A percentile compares a stretch with the other conserved stretches of the same genome.
Conservation (phyloP, 2,113 vertebrate genomes). For the Chrysemys picta region DNA sequence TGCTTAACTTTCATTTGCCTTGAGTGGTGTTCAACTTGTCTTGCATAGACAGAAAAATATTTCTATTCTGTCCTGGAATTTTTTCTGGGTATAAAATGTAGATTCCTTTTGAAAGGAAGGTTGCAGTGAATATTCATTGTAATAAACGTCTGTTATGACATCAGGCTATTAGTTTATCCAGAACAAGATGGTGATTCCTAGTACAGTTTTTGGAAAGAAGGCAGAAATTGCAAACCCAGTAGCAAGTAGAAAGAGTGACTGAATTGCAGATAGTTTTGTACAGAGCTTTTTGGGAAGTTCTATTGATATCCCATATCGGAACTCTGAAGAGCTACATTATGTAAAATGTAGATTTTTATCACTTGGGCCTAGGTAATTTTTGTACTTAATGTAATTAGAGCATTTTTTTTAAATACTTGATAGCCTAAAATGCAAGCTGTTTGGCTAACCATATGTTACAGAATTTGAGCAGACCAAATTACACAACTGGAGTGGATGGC, state of each 20-base stretch:
- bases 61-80: background rate
- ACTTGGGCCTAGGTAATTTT: slow-evolving; percentile 20
- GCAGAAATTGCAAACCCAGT: background rate
- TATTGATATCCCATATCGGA: slow-evolving; percentile 20
- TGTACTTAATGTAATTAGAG: slow-evolving; percentile 41
- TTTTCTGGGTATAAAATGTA: background rate
- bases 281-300: slow-evolving; percentile 2
- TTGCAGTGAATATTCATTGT: background rate
- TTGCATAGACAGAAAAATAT: slow-evolving; percentile 22
- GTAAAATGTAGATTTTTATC: slow-evolving; percentile 22
- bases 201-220: background rate
- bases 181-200: accelerated
- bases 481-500: slow-evolving; percentile 45
- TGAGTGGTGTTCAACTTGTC: slow-evolving; percentile 23
- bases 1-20: slow-evolving; percentile 20
- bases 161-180: background rate
- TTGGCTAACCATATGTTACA: slow-evolving; percentile 38
- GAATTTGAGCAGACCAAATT: slow-evolving; percentile 66
- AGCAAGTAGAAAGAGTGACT: background rate
- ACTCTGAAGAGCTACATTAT: slow-evolving; percentile 47
- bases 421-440: background rate
- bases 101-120: background rate
- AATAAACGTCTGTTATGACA: background rate
- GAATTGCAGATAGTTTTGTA: slow-evolving; percentile 8
- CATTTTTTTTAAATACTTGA: background rate